Conservation (phyloP, 2,888 invertebrate species). For the Xylota segnis region DNA sequence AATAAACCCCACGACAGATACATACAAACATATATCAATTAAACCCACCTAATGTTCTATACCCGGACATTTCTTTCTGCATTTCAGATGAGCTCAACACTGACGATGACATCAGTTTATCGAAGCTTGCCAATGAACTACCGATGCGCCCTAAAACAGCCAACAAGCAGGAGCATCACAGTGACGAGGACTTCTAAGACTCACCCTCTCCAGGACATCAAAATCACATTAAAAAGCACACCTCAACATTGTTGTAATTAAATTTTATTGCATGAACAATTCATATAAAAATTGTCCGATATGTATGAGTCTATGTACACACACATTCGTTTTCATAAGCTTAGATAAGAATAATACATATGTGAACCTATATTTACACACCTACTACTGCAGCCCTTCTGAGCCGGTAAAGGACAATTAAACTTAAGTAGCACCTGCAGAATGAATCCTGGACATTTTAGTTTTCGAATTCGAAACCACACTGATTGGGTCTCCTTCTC, state of each 20-base stretch:
- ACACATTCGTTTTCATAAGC: conserved; percentile 42
- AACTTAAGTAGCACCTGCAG: conserved; percentile 67
- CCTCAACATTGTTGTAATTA: conserved; percentile 49
- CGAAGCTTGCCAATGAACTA: conserved; percentile 82
- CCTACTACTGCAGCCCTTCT: conserved; percentile 19
- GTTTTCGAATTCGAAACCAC: conserved; percentile 61
- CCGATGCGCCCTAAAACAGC: conserved; percentile 82
- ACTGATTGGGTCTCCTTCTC: conserved; percentile 45
- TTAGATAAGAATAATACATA: conserved; percentile 72
- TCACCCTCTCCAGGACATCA: not conserved
- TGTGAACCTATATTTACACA: conserved; percentile 65
- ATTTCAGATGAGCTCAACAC: conserved; percentile 82
- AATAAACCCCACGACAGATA: conserved; percentile 1
- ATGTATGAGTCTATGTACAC: conserved; percentile 26
- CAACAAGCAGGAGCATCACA: conserved; percentile 82
- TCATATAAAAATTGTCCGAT: conserved; percentile 40
- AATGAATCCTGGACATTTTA: conserved; percentile 61
- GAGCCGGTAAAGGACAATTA: conserved; percentile 59
- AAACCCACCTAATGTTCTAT: not conserved
- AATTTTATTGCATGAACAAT: conserved; percentile 61
- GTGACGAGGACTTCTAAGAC: conserved; percentile 83
- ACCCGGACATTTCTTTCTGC: conserved; percentile 30
- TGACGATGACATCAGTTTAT: conserved; percentile 83
- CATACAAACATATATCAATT: no score
- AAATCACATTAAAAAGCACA: not conserved